Conservation (phyloP, 2,888 invertebrate genomes). For the Macaria liturata region DNA sequence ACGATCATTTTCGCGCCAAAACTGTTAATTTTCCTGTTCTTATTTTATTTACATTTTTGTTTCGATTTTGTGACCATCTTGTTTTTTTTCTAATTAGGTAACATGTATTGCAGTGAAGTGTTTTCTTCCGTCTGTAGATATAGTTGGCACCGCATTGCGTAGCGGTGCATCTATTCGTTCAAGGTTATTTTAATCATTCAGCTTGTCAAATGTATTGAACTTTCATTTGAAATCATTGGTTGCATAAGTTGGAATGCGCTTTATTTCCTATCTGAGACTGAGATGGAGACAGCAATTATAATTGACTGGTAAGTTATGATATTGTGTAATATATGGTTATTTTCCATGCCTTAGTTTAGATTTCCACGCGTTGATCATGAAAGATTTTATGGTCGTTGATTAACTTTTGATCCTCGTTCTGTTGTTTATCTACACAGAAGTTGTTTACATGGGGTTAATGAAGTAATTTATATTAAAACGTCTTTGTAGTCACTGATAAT, state of each 20-base stretch:
- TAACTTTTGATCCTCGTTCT: too few species aligned
- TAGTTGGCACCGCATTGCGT: conserved; percentile 56
- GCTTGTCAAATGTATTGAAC: conserved; percentile 44
- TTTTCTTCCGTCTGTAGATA: conserved; percentile 34
- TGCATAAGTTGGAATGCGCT: conserved; percentile 6
- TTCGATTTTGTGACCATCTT: too few species aligned
- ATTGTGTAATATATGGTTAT: too few species aligned
- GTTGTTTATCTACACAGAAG: too few species aligned
- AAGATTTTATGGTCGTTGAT: too few species aligned
- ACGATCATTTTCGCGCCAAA: conserved; percentile 11
- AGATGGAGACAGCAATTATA: neutral
- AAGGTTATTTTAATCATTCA: conserved; percentile 67
- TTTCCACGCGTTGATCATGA: too few species aligned
- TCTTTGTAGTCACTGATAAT: too few species aligned
- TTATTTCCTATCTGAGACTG: conserved; percentile 15
- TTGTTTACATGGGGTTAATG: too few species aligned
- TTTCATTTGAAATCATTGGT: conserved; percentile 38
- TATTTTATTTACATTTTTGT: conserved; percentile 4
- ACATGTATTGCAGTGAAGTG: conserved; percentile 10
- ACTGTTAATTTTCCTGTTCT: conserved; percentile 1
- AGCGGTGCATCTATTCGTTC: conserved; percentile 40
- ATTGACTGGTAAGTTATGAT: too few species aligned
- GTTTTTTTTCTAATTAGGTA: conserved; percentile 4
- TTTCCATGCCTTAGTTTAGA: too few species aligned
- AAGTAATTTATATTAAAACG: too few species aligned